A percentile compares a stretch with the other conserved stretches of the same genome.
Conservation (phyloP, 2,888 invertebrate genomes). For the Eupeodes luniger region DNA sequence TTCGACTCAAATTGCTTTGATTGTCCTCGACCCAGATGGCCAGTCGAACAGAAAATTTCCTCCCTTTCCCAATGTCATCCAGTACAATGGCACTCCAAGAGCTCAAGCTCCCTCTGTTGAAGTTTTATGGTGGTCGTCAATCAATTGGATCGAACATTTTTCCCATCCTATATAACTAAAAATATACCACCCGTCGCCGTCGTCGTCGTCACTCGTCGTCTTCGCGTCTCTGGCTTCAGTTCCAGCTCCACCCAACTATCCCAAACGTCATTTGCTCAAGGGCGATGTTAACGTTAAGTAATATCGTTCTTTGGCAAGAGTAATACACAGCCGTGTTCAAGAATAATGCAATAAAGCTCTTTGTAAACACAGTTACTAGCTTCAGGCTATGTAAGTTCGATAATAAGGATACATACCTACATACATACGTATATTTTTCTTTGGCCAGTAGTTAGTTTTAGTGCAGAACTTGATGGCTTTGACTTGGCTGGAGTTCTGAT, state of each 20-base stretch:
- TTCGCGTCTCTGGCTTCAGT: too few relatives aligned
- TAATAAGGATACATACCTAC: constrained; percentile 19
- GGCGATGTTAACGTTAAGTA: constrained; percentile 73
- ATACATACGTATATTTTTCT: background rate
- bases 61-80: constrained; percentile 65
- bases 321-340: constrained; percentile 62
- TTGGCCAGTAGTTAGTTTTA: constrained; percentile 20
- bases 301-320: constrained; percentile 66
- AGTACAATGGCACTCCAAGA: constrained; percentile 45
- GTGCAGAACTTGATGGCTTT: background rate
- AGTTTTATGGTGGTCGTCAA: constrained; percentile 72
- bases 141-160: constrained; percentile 70
- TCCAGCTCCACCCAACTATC: background rate
- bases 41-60: constrained; percentile 67
- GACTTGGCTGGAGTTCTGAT: background rate
- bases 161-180: background rate
- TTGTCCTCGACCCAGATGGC: constrained; percentile 74
- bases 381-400: constrained; percentile 39
- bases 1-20: constrained; percentile 66
- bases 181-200: background rate
- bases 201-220: background rate
- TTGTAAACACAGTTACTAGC: constrained; percentile 48
- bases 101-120: constrained; percentile 15
- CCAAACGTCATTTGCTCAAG: constrained; percentile 70
- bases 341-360: constrained; percentile 68